Conservation (phyloP, 2,797 vertebrate genomes). For the Myiotriccus ornatus region DNA sequence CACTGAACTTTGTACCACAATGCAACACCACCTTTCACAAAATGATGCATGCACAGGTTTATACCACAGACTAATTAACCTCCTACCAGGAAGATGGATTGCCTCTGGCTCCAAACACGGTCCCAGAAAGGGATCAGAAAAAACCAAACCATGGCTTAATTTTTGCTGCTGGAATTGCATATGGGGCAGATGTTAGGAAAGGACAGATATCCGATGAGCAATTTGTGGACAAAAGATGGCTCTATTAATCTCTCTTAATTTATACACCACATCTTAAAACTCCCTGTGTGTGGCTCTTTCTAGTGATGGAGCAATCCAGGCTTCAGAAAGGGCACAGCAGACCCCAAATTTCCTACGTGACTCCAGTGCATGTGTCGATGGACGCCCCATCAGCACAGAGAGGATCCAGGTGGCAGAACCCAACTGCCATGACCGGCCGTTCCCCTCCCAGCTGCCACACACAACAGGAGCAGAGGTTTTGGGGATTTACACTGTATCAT, state of each 20-base stretch:
- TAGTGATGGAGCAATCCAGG: neutral
- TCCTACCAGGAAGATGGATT: conserved; percentile 46
- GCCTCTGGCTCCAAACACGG: neutral
- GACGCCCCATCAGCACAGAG: neutral
- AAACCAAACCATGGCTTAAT: neutral
- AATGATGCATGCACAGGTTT: conserved; percentile 71
- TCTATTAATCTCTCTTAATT: neutral
- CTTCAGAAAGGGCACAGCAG: neutral
- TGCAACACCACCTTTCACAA: conserved; percentile 72
- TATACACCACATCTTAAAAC: neutral
- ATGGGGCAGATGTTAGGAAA: neutral
- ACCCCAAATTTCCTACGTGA: neutral
- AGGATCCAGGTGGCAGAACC: neutral
- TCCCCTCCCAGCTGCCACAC: neutral
- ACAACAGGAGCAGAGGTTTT: neutral
- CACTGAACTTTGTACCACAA: conserved; percentile 40
- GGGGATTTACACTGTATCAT: neutral
- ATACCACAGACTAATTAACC: conserved; percentile 71
- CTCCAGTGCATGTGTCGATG: rapidly evolving
- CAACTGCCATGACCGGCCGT: neutral
- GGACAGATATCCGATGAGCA: neutral
- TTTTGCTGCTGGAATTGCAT: neutral
- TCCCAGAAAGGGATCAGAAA: conserved; percentile 16
- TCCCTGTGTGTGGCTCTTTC: neutral
- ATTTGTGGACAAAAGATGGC: neutral